These are phyloP conservation scores for Reticulitermes speratus DNA, from an alignment of 1,140 invertebrate species.

Conservation along the genomic window DNA sequence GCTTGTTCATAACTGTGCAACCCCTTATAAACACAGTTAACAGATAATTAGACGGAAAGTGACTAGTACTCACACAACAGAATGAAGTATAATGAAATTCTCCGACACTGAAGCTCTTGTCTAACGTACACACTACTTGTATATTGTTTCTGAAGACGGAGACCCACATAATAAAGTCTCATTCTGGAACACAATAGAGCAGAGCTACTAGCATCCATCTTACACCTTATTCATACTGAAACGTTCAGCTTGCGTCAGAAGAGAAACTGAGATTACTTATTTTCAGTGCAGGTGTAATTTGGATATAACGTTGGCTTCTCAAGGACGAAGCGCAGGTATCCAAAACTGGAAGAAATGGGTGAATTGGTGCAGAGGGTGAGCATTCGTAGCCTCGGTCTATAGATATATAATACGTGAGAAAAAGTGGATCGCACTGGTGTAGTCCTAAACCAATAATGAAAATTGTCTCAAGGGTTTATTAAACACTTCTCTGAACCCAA, in stretches of 20 bases:
- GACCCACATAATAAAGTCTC: background rate
- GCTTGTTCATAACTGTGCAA: background rate
- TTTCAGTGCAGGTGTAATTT: background rate
- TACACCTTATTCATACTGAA: background rate
- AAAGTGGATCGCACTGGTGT: background rate
- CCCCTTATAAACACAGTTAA: background rate
- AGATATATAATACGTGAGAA: background rate
- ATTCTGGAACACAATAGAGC: background rate
- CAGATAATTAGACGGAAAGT: conserved; percentile 4
- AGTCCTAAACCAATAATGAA: no score
- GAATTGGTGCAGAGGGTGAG: background rate
- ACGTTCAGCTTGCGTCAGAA: background rate
- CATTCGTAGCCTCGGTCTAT: background rate
- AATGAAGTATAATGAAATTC: background rate
- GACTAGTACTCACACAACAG: background rate
- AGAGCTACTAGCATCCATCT: background rate
- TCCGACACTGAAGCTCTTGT: background rate
- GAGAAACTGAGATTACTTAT: background rate
- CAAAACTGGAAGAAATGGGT: background rate
- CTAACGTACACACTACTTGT: background rate
- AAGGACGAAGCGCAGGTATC: background rate
- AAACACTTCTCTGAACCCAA: no score
- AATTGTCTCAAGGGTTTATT: no score
- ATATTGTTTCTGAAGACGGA: background rate
- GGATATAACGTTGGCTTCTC: background rate